Evolutionary conservation across 1,140 invertebrate genomes (phyloP).

Genomic region (Physella acuta): DNA sequence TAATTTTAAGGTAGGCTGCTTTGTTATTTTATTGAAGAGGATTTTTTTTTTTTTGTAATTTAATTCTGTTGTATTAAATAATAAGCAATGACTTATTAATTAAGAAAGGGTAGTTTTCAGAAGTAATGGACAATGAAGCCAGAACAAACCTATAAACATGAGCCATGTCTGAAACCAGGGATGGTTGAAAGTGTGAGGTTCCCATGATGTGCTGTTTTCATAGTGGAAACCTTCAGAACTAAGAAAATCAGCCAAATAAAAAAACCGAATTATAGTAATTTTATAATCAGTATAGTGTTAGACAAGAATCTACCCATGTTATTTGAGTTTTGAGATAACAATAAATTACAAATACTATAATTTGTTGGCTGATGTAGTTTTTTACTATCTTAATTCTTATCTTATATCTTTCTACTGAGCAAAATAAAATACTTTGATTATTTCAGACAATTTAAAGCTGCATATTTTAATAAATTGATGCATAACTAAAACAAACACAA

Average conservation of each 20-base stretch:
- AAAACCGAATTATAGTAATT: not conserved
- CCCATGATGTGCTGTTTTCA: constrained; percentile 40
- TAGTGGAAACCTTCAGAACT: constrained; percentile 44
- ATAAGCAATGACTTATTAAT: no score
- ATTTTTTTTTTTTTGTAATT: no score
- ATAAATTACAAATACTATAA: not conserved
- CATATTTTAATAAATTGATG: no score
- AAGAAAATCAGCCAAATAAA: constrained; percentile 20
- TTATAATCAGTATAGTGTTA: not conserved
- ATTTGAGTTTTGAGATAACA: not conserved
- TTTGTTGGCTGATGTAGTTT: not conserved
- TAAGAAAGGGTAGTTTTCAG: no score
- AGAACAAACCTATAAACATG: constrained; percentile 55
- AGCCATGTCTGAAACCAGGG: constrained; percentile 57
- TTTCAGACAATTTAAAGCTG: no score
- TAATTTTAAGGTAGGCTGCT: no score
- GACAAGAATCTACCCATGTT: not conserved
- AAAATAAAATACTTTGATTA: not conserved
- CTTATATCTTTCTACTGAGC: not conserved
- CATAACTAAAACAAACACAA: no score
- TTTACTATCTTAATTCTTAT: not conserved
- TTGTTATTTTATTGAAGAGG: no score
- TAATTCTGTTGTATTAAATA: no score
- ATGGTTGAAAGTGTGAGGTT: constrained; percentile 51
- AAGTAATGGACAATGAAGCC: no score